Evolutionary conservation across 2,113 vertebrate species (phyloP), one percentile per base, ranked within the genome.

Genomic region (Callopanchax toddi): DNA sequence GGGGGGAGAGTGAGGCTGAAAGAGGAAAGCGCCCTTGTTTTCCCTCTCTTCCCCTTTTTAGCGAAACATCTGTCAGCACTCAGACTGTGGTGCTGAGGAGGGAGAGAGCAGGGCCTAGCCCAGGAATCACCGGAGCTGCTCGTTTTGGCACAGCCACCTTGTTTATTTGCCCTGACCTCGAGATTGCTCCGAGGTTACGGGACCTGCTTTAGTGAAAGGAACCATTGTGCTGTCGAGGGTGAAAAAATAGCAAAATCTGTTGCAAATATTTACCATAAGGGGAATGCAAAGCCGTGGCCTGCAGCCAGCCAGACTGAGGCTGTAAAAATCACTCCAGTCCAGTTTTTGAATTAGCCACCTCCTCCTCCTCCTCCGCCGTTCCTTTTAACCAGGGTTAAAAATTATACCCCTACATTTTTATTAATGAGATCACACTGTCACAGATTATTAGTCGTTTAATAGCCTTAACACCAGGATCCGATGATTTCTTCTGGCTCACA

Each of bases 261-360:
- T 98, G 94, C 95, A 97, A 97, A 97, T 98, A 97, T 98, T 97
- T 98, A 96, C 94, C 93, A 90, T 89, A n/a, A 91, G 91, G 71
- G 67, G 94, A 92, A 94, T 87, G 92, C 93, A 91, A 93, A 90
- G 92, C 88, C 87, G 76, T 97, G 95, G 97, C 92, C 74, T 82
- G 79, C 86, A 82, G 94, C 95, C 95, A 97, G 92, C 91, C 93
- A 96, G 94, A 95, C 95, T 78, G 36, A 0, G 78, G 94, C 94
- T 93, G 94, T 86, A 97, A 97, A 96, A 96, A 94, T 94, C 93
- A 90, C 94, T 91, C 54, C 71, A 60, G 92, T 93, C 94, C 94
- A 96, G 94, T 97, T 37, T 94, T 94, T 90, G 93, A 96, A 94
- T 93, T 92, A 94, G 92, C 93, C 93, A 91, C 92, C 88, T 92